These are phyloP conservation scores for Aphelenchoides besseyi DNA, from an alignment of 1,140 invertebrate genomes.

Conservation along the genomic window DNA sequence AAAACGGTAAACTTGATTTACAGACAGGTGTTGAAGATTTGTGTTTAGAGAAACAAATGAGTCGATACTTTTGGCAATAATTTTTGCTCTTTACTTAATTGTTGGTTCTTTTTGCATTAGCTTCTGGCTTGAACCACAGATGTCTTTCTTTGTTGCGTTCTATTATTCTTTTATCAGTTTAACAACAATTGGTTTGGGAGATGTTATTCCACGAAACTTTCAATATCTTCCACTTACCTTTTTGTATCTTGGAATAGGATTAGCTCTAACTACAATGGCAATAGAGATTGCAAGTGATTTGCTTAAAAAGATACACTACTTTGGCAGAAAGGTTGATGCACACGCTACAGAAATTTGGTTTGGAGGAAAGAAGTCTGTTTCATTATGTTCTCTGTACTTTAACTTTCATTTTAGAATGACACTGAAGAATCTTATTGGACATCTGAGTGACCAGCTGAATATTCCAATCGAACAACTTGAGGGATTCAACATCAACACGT, in stretches of 20 bases:
- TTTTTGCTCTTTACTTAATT: conserved; percentile 49
- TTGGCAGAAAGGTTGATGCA: conserved; percentile 56
- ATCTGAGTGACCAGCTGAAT: conserved; percentile 56
- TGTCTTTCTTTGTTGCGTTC: conserved; percentile 55
- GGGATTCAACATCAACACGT: conserved; percentile 40
- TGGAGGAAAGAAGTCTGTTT: conserved; percentile 57
- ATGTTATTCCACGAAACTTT: conserved; percentile 51
- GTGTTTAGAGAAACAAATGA: conserved; percentile 27
- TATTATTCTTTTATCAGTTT: conserved; percentile 58
- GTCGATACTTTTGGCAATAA: conserved; percentile 34
- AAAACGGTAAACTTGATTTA: background rate
- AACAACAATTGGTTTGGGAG: conserved; percentile 56
- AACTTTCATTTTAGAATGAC: conserved; percentile 49
- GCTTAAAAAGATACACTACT: conserved; percentile 58
- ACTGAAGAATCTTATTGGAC: conserved; percentile 51
- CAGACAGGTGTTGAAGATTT: background rate
- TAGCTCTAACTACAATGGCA: conserved; percentile 57
- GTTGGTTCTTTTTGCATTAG: conserved; percentile 44
- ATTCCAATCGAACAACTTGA: conserved; percentile 42
- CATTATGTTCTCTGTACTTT: conserved; percentile 15
- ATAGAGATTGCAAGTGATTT: conserved; percentile 57
- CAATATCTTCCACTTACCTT: conserved; percentile 49
- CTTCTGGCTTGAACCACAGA: conserved; percentile 54
- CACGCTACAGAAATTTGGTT: conserved; percentile 58
- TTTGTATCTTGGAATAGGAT: conserved; percentile 53